Base-by-base conservation (phyloP, 2,888 invertebrate genomes). In the Temnothorax unifasciatus region DNA sequence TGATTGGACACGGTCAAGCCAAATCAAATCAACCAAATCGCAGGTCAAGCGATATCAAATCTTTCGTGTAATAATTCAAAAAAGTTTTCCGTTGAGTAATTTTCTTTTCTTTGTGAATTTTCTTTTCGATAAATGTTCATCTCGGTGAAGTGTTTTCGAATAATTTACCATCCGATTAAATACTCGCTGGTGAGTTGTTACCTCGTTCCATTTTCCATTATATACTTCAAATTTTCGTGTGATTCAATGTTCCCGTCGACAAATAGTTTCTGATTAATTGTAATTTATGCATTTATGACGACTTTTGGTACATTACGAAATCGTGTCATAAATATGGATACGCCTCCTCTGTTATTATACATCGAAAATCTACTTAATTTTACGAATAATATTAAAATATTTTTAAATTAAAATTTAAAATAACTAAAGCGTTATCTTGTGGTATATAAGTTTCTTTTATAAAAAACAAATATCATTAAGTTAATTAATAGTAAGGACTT, bases 121-220 rank as follows among this genome's bases (percentile, higher is more conserved):
- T 44, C n/a, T n/a, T 34, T 44, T 59, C 50, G 34, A 73, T 47
- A 15, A 79, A 73, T 71, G 38, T 59, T 54, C 15, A 41, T 69
- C 57, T 74, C 9, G 4, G 8, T 47, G 47, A 77, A 69, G n/a
- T 77, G 6, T 47, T 79, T 79, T 79, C 25, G 21, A 29, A 34
- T 73, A 47, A 74, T 59, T 79, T 71, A 41, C 38, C n/a, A 9
- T 57, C 29, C 13, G 34, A 73, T 81, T 47, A 74, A 59, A 81
- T 57, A 8, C 34, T 68, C 41, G 1, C 15, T 5, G 25, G 15
- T 25, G 18, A 71, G 44, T 79, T 54, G 5, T 54, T 29, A n/a
- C 8, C 44, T 71, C 25, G 3, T 15, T 57, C 15, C 47, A 4
- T 21, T 59, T 18, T 54, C n/a, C 29, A 57, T 59, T 59, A 79